phyloP scores from a whole-genome alignment of 2,113 vertebrate genomes.

The Xyrauchen texanus region DNA sequence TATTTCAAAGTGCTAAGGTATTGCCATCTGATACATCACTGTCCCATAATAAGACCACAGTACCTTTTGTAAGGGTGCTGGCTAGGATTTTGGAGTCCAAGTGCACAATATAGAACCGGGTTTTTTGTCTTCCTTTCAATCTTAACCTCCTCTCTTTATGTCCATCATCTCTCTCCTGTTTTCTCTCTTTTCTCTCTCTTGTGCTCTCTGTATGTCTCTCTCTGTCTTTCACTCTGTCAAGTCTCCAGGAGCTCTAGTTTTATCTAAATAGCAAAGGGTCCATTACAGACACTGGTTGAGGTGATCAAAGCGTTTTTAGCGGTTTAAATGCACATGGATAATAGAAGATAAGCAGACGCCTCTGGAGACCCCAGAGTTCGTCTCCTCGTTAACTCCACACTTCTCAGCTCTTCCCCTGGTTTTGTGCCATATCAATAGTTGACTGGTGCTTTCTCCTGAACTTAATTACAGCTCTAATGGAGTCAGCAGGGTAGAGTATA shows the following conservation, averaged over 20 bases:
- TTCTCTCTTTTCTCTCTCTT: conserved; percentile 10
- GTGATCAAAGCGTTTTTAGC: conserved; percentile 30
- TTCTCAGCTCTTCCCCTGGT: conserved; percentile 7
- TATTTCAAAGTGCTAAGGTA: no score
- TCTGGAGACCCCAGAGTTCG: conserved; percentile 19
- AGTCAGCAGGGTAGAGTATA: conserved; percentile 26
- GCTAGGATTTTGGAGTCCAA: not conserved
- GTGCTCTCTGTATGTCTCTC: not conserved
- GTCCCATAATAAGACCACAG: no score
- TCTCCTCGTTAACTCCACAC: conserved; percentile 31
- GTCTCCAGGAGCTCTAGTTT: conserved; percentile 4
- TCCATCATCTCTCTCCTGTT: not conserved
- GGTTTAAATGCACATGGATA: conserved; percentile 27
- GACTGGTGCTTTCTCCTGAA: conserved; percentile 12
- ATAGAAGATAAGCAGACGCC: conserved; percentile 28
- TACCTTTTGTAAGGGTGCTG: no score
- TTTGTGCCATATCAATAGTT: conserved; percentile 26
- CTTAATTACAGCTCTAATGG: conserved; percentile 29
- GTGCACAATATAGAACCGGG: not conserved
- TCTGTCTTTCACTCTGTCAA: not conserved
- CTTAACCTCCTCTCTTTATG: not conserved
- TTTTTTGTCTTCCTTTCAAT: not conserved
- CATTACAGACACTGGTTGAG: conserved; percentile 35
- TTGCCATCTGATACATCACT: no score
- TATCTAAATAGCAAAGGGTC: conserved; percentile 3